Evolutionary conservation across 2,888 invertebrate genomes (phyloP).

Genomic region (Hanleya hanleyi): DNA sequence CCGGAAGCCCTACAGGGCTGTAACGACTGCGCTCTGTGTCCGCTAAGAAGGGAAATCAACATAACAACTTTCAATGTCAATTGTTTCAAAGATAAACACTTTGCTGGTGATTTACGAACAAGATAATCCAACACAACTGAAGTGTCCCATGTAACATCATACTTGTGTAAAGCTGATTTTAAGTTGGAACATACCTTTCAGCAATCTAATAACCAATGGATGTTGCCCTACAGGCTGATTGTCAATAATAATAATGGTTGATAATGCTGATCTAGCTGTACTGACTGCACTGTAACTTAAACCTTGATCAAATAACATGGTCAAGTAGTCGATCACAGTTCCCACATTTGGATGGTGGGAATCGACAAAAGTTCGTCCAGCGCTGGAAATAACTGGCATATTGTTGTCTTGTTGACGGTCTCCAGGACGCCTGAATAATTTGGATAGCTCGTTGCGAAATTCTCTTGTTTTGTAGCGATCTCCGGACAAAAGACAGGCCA

Average conservation of each 20-base stretch:
- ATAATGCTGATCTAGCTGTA: slow-evolving; percentile 20
- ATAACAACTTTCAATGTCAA: too few species aligned
- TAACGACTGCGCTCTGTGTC: too few species aligned
- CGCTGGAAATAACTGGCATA: slow-evolving; percentile 24
- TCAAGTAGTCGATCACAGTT: slow-evolving; percentile 18
- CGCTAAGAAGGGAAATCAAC: slow-evolving; percentile 32
- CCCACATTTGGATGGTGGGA: slow-evolving; percentile 28
- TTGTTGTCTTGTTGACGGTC: slow-evolving; percentile 26
- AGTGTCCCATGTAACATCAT: slow-evolving; percentile 34
- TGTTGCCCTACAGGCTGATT: slow-evolving; percentile 6
- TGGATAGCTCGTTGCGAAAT: slow-evolving; percentile 23
- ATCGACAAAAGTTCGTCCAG: slow-evolving; percentile 37
- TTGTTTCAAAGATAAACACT: slow-evolving; percentile 23
- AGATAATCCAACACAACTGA: slow-evolving; percentile 29
- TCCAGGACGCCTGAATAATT: too few species aligned
- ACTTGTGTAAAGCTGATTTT: slow-evolving; percentile 28
- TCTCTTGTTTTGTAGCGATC: slow-evolving; percentile 13
- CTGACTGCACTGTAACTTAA: slow-evolving; percentile 30
- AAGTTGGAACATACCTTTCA: slow-evolving; percentile 36
- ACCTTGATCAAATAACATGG: slow-evolving; percentile 11
- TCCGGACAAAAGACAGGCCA: slow-evolving; percentile 34
- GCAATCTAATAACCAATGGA: slow-evolving; percentile 26
- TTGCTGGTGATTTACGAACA: slow-evolving; percentile 13
- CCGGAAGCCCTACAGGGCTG: too few species aligned
- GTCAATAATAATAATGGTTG: neutral